Evolutionary conservation across 2,888 invertebrate genomes (phyloP).

Genomic region (Diarsia brunnea): DNA sequence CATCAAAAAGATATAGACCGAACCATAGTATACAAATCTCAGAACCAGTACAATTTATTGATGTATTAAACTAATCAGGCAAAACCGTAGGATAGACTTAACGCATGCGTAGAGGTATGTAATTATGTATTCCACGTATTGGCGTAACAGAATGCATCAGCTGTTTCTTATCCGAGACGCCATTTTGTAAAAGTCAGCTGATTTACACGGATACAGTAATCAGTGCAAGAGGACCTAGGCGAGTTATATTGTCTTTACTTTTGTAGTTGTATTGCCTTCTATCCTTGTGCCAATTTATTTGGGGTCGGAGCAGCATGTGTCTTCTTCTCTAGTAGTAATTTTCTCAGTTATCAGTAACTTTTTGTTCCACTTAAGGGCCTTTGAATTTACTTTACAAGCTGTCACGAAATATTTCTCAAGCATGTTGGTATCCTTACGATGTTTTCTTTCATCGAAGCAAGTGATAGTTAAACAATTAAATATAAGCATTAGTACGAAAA

Average conservation of each 20-base stretch:
- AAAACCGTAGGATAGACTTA: slow-evolving; percentile 20
- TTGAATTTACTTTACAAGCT: too few relatives aligned
- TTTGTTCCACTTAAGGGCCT: too few relatives aligned
- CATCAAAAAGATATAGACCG: neutral
- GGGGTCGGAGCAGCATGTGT: neutral
- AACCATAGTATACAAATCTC: neutral
- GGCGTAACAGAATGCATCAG: slow-evolving; percentile 56
- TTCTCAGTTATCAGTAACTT: neutral
- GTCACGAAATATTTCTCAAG: too few relatives aligned
- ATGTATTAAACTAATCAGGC: neutral
- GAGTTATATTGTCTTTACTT: neutral
- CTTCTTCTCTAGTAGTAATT: neutral
- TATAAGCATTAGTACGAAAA: too few relatives aligned
- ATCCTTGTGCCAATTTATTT: neutral
- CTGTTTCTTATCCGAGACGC: slow-evolving; percentile 44
- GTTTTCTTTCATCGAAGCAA: too few relatives aligned
- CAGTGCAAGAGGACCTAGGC: neutral
- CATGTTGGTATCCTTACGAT: too few relatives aligned
- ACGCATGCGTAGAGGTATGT: slow-evolving; percentile 45
- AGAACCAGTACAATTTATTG: neutral
- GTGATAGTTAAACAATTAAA: too few relatives aligned
- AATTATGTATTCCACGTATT: slow-evolving; percentile 43
- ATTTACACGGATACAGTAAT: slow-evolving; percentile 14
- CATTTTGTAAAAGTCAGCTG: slow-evolving; percentile 59
- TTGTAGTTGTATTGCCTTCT: neutral